phyloP scores from a whole-genome alignment of 1,140 invertebrate genomes.

The Whitmania pigra region DNA sequence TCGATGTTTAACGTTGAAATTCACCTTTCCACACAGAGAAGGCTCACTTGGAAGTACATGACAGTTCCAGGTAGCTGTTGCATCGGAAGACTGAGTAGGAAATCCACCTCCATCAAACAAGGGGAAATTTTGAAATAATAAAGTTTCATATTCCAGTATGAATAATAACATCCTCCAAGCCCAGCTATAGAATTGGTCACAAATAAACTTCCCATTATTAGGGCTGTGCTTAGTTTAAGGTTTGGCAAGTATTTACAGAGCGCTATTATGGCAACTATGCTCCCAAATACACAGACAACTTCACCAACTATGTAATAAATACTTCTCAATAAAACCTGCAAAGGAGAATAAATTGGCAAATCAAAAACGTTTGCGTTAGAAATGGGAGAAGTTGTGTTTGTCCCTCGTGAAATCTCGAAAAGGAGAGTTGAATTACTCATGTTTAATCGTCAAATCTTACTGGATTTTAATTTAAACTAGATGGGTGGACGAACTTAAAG shows the following conservation, averaged over 20 bases:
- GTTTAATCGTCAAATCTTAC: too few species aligned
- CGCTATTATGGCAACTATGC: neutral
- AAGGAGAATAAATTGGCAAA: too few species aligned
- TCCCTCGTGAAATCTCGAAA: too few species aligned
- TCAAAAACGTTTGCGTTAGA: too few species aligned
- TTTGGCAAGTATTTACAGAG: neutral
- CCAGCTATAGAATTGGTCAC: neutral
- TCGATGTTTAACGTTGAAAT: neutral
- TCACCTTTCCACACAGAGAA: conserved; percentile 5
- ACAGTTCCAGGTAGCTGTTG: conserved; percentile 2
- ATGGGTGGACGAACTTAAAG: too few species aligned
- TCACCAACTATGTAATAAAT: neutral
- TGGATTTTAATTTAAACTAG: too few species aligned
- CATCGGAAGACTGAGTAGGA: neutral
- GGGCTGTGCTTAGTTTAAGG: neutral
- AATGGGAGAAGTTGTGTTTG: too few species aligned
- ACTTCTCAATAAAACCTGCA: neutral
- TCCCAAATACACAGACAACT: neutral
- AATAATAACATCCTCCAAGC: neutral
- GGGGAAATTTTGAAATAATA: neutral
- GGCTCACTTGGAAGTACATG: conserved; percentile 4
- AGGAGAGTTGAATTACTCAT: too few species aligned
- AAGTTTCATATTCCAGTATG: neutral
- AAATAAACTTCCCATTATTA: neutral
- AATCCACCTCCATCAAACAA: neutral